Evolutionary conservation across 2,888 invertebrate species (phyloP), one percentile per base, ranked within the genome.

Genomic region (Cryptus viduatorius): DNA sequence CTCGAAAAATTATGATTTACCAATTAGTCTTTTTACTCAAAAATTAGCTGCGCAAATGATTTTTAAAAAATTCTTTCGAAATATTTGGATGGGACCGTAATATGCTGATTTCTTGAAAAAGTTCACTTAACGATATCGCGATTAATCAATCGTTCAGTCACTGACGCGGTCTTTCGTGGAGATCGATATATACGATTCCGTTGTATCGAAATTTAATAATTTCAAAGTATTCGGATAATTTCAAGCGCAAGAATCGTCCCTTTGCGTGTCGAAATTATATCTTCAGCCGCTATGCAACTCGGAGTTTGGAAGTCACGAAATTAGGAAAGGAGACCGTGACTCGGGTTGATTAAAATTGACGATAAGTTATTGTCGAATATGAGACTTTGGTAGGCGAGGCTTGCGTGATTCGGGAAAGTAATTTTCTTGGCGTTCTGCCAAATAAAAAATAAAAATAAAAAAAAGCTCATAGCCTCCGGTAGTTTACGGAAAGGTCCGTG

Each of bases 371-470:
- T 44, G 64, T 24, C 46, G 67, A 64, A 64, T 75, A 64, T 12
- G 73, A 48, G 48, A 64, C 59, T 48, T 48, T 56, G 46, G 19
- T 64, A 59, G 46, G 65, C 65, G 80, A 73, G 80, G 67, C 68
- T 84, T 61, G 77, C 80, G 80, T 81, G 78, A 75, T 84, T 78
- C 73, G 61, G 73, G 19, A 46, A 76, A 81, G 73, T 77, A 77
- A 48, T 78, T 73, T 75, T 69, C 37, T 46, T 73, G 46, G 44
- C 42, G n/a, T 53, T 46, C 10, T 29, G 67, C 31, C 59, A 65
- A 59, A 71, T 19, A 12, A 19, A 64, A 19, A 50, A 68, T 61
- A 42, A 10, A 5, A 71, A 16, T 44, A 16, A 53, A 69, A 61
- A 50, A 64, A 19, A 19, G 5, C 44, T 37, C 67, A 16, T 31